Percentiles rank a stretch among this genome's conserved stretches.
Conservation (phyloP, 2,113 vertebrate genomes). For the Nansenia antarctica region DNA sequence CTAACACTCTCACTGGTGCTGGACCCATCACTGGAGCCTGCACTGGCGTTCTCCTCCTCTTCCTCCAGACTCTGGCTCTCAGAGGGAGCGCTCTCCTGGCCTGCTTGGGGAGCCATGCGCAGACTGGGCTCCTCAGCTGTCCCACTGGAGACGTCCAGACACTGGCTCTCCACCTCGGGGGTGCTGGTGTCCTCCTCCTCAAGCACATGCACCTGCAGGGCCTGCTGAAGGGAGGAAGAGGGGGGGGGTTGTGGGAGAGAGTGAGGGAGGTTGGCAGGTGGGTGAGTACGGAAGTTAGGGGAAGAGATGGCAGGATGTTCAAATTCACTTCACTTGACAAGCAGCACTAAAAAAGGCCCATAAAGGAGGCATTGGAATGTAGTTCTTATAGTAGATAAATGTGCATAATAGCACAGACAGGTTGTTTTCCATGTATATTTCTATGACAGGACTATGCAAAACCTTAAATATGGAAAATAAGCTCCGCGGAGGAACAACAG, state of each 20-base stretch:
- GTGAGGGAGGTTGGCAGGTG: no score
- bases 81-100: conserved; percentile 1
- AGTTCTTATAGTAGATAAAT: no score
- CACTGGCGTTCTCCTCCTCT: conserved; percentile 26
- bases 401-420: no score
- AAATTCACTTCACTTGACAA: neutral
- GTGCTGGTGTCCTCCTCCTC: conserved; percentile 76
- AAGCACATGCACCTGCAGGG: conserved; percentile 62
- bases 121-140: conserved; percentile 10
- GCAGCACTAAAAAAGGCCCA: neutral
- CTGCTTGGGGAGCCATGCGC: conserved; percentile 39
- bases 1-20: conserved; percentile 15
- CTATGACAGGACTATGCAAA: no score
- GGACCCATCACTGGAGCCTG: conserved; percentile 24
- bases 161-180: conserved; percentile 71
- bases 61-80: neutral
- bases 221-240: conserved; percentile 42
- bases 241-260: neutral
- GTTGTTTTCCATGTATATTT: neutral
- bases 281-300: no score
- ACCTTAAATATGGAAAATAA: neutral
- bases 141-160: conserved; percentile 35
- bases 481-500: conserved; percentile 9
- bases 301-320: neutral
- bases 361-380: no score